phyloP scores from a whole-genome alignment of 37 sponge, comb jelly and placozoan genomes.

The Bolinopsis microptera region DNA sequence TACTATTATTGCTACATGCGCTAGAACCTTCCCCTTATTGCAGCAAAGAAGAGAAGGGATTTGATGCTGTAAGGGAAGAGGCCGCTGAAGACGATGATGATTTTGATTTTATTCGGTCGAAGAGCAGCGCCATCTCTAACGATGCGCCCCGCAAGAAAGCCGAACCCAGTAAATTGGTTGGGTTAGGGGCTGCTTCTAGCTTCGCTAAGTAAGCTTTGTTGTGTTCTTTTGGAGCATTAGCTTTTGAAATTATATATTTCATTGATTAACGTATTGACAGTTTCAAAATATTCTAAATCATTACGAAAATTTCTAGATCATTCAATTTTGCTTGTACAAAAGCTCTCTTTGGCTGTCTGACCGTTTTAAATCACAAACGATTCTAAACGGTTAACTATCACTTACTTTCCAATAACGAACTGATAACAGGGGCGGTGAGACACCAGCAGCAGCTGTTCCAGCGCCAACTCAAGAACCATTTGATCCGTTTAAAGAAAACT shows the following conservation, averaged over 20 bases:
- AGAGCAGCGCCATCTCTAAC: not conserved
- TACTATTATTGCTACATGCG: conserved; percentile 3
- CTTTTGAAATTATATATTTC: too few relatives aligned
- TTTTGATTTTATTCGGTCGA: not conserved
- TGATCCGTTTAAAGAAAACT: not conserved
- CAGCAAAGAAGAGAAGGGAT: conserved; percentile 56
- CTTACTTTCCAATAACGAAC: too few relatives aligned
- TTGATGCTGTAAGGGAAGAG: conserved; percentile 27
- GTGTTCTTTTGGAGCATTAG: too few relatives aligned
- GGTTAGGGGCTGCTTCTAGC: conserved; percentile 40
- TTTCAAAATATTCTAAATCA: too few relatives aligned
- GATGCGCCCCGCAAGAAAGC: not conserved
- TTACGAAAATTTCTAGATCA: too few relatives aligned
- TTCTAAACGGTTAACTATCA: too few relatives aligned
- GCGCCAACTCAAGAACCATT: conserved; percentile 10
- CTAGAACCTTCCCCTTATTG: not conserved
- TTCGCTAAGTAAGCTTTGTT: conserved; percentile 23
- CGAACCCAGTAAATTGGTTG: conserved; percentile 41
- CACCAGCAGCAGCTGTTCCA: not conserved
- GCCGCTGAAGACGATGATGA: conserved; percentile 34
- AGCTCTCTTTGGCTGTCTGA: too few relatives aligned
- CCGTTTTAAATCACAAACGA: too few relatives aligned
- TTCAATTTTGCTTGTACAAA: too few relatives aligned
- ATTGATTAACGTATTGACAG: too few relatives aligned
- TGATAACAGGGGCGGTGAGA: not conserved